Percentiles rank a stretch among this genome's conserved stretches.
phyloP scores from a whole-genome alignment of 1,140 invertebrate species.

The Ceratosolen fusciceps region DNA sequence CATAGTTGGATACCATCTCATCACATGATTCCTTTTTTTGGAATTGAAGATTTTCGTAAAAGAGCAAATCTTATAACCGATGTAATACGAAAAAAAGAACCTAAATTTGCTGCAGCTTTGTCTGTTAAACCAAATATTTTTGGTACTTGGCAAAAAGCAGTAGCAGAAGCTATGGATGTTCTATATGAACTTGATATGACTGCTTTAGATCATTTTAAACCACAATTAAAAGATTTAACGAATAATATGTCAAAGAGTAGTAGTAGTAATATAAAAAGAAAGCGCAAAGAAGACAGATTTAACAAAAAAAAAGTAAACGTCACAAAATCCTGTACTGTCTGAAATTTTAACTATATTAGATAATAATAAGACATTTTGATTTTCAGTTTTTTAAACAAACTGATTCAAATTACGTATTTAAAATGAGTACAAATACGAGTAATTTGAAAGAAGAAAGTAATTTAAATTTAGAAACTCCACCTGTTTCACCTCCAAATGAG shows the following conservation, averaged over 20 bases:
- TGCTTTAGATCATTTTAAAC: constrained; percentile 45
- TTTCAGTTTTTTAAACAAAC: constrained; percentile 37
- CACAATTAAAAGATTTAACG: constrained; percentile 32
- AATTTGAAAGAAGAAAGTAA: constrained; percentile 27
- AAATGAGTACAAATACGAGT: constrained; percentile 28
- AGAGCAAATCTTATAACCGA: constrained; percentile 50
- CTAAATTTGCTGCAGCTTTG: constrained; percentile 70
- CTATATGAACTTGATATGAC: constrained; percentile 43
- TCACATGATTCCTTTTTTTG: constrained; percentile 77
- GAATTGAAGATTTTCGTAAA: constrained; percentile 76
- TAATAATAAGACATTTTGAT: constrained; percentile 25
- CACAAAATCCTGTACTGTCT: not conserved
- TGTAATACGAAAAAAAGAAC: constrained; percentile 68
- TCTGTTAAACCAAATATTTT: constrained; percentile 70
- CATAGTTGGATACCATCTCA: constrained; percentile 80
- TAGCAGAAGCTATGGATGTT: constrained; percentile 70
- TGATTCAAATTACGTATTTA: constrained; percentile 19
- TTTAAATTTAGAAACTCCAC: constrained; percentile 48
- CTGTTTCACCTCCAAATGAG: constrained; percentile 42
- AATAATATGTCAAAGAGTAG: constrained; percentile 35
- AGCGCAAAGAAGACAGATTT: constrained; percentile 32
- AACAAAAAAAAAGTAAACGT: constrained; percentile 33
- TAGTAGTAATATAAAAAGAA: constrained; percentile 35
- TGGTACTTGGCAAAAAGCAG: constrained; percentile 74
- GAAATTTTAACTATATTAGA: constrained; percentile 16